These are phyloP conservation scores for Xestia rhomboidea DNA, from an alignment of 2,888 invertebrate species.

Conservation along the genomic window DNA sequence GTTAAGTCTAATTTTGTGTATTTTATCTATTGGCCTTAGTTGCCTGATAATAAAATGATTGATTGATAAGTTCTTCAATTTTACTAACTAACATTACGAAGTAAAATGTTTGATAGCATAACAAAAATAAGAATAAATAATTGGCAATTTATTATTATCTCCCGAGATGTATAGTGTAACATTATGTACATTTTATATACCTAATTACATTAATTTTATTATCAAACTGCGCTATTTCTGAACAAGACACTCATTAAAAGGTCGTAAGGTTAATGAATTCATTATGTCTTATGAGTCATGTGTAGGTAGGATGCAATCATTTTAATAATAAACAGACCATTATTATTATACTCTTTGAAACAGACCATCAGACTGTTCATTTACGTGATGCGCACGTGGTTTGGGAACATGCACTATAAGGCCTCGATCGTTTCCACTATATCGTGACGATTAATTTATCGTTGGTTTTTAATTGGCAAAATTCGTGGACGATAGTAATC, in stretches of 20 bases:
- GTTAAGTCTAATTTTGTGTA: too few relatives aligned
- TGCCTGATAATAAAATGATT: too few relatives aligned
- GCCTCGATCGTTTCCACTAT: too few relatives aligned
- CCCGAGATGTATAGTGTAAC: neutral
- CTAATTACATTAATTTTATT: slow-evolving; percentile 1
- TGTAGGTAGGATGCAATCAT: neutral
- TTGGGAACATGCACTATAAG: neutral
- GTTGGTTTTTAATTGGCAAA: too few relatives aligned
- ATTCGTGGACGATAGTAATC: too few relatives aligned
- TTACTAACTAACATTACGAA: neutral
- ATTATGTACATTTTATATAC: slow-evolving; percentile 6
- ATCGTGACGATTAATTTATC: too few relatives aligned
- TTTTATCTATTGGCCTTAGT: too few relatives aligned
- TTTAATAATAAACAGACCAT: neutral
- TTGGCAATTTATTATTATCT: neutral
- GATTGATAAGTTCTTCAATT: too few relatives aligned
- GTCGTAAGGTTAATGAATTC: slow-evolving; percentile 20
- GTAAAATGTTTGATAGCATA: neutral
- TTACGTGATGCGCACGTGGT: neutral
- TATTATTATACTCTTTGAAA: too few relatives aligned
- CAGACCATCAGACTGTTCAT: too few relatives aligned
- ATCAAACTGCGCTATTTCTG: slow-evolving; percentile 5
- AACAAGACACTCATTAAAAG: slow-evolving; percentile 26
- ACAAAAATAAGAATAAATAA: neutral
- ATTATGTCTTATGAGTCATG: slow-evolving; percentile 28